phyloP scores from a whole-genome alignment of 2,888 invertebrate genomes.

The Spilosoma lubricipeda region DNA sequence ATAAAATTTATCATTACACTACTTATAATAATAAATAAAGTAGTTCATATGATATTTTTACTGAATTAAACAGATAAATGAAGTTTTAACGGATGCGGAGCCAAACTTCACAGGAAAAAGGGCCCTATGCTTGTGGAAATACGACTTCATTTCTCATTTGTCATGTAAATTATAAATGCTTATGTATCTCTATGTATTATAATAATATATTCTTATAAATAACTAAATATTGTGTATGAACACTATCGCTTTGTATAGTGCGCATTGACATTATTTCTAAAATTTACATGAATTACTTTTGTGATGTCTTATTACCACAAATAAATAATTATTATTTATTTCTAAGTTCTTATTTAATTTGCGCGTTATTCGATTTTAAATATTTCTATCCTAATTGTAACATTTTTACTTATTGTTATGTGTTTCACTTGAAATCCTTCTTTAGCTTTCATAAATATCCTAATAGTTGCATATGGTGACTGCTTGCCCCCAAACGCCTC shows the following conservation, averaged over 20 bases:
- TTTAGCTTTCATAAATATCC: background rate
- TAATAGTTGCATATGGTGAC: background rate
- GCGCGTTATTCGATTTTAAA: background rate
- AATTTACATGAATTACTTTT: background rate
- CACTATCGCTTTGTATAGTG: conserved; percentile 19
- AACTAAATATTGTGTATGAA: conserved; percentile 14
- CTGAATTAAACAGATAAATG: too few relatives aligned
- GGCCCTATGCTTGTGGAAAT: conserved; percentile 19
- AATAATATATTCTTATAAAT: background rate
- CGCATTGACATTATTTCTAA: conserved; percentile 29
- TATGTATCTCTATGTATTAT: background rate
- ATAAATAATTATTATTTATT: conserved; percentile 30
- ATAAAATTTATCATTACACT: background rate
- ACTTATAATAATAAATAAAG: background rate
- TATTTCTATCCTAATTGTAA: background rate
- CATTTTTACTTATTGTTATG: background rate
- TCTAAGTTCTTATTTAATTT: conserved; percentile 24
- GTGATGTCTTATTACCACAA: conserved; percentile 43
- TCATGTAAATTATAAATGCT: background rate
- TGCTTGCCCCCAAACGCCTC: background rate
- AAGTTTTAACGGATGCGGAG: background rate
- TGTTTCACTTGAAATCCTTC: background rate
- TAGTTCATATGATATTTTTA: background rate
- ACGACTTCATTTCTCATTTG: conserved; percentile 10
- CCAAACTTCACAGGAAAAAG: conserved; percentile 15